A percentile compares a stretch with the other conserved stretches of the same genome.
Evolutionary conservation across 2,797 vertebrate genomes (phyloP).

Genomic region (Acanthopagrus latus): DNA sequence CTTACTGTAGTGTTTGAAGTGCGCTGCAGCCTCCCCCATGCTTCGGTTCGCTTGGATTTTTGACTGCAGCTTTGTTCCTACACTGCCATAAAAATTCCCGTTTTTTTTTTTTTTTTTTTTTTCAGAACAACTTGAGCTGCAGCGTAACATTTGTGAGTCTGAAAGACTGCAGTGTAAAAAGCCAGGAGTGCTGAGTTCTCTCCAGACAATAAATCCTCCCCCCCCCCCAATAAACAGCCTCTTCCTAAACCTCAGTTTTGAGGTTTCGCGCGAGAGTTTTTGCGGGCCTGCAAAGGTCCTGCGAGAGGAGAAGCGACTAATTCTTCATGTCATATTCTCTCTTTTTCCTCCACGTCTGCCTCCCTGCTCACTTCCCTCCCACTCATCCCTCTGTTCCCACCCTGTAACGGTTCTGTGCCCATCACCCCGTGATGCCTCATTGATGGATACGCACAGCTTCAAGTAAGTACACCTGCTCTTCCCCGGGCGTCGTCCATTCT

Average conservation of each 20-base stretch:
- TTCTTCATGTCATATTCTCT: slow-evolving; percentile 39
- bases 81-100: slow-evolving; percentile 27
- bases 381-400: slow-evolving; percentile 32
- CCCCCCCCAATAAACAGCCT: not conserved
- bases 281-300: slow-evolving; percentile 22
- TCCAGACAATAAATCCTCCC: slow-evolving; percentile 37
- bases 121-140: slow-evolving; percentile 51
- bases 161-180: slow-evolving; percentile 49
- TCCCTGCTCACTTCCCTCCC: slow-evolving; percentile 29
- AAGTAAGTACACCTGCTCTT: slow-evolving; percentile 72
- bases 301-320: slow-evolving; percentile 40
- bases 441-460: slow-evolving; percentile 75
- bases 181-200: slow-evolving; percentile 38
- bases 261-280: slow-evolving; percentile 37
- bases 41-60: slow-evolving; percentile 54
- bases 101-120: slow-evolving; percentile 38
- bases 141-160: slow-evolving; percentile 40
- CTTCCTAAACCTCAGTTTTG: slow-evolving; percentile 30
- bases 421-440: slow-evolving; percentile 58
- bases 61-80: slow-evolving; percentile 61
- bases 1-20: slow-evolving; percentile 71
- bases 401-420: slow-evolving; percentile 41
- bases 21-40: slow-evolving; percentile 56
- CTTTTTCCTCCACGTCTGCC: slow-evolving; percentile 18
- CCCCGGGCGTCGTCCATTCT: slow-evolving; percentile 10